These are phyloP conservation scores for Augochlorella aurata DNA, from an alignment of 2,888 invertebrate species.

Conservation along the genomic window DNA sequence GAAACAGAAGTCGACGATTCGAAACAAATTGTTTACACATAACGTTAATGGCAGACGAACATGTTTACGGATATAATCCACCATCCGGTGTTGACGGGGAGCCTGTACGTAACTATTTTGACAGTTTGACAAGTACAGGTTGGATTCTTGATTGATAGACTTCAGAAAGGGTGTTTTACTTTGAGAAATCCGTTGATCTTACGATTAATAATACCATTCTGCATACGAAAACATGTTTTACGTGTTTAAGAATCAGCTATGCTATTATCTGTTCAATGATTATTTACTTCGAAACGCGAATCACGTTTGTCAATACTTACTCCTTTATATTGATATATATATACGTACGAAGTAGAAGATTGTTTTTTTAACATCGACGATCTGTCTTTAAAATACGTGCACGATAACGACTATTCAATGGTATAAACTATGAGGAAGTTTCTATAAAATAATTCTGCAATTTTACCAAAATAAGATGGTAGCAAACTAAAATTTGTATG, in stretches of 20 bases:
- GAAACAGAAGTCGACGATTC: constrained; percentile 65
- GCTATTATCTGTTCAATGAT: background rate
- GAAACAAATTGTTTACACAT: constrained; percentile 66
- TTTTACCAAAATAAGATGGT: background rate
- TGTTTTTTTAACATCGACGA: background rate
- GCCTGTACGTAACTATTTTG: constrained; percentile 78
- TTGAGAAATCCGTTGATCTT: constrained; percentile 41
- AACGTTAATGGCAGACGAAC: constrained; percentile 82
- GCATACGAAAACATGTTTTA: background rate
- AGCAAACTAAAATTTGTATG: background rate
- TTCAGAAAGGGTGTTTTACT: constrained; percentile 54
- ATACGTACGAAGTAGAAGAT: background rate
- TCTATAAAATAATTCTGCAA: background rate
- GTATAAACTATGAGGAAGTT: background rate
- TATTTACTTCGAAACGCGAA: constrained; percentile 14
- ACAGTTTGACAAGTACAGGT: constrained; percentile 79
- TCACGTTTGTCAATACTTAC: constrained; percentile 19
- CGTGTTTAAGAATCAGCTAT: background rate
- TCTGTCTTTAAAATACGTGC: background rate
- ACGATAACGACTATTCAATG: constrained; percentile 11
- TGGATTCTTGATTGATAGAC: constrained; percentile 69
- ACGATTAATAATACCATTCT: constrained; percentile 13
- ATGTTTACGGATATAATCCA: constrained; percentile 81
- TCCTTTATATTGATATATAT: constrained; percentile 33
- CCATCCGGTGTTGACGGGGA: constrained; percentile 78